These are phyloP conservation scores for Meles meles DNA, from an alignment of 2,113 vertebrate genomes.

Conservation along the genomic window DNA sequence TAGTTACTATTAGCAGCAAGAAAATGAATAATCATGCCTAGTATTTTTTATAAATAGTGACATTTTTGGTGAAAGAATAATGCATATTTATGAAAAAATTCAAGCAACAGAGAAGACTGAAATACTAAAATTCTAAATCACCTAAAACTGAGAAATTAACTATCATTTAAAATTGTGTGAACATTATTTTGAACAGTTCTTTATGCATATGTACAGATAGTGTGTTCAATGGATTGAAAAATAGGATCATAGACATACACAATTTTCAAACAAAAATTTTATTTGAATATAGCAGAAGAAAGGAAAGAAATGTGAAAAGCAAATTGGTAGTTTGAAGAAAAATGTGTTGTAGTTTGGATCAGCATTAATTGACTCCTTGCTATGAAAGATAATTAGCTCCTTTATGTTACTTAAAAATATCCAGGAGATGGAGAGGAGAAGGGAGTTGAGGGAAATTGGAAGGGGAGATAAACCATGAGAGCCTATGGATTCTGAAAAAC, in stretches of 20 bases:
- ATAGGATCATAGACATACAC: neutral
- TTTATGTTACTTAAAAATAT: neutral
- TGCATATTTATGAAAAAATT: neutral
- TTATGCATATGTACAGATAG: neutral
- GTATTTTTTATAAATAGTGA: neutral
- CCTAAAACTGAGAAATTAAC: neutral
- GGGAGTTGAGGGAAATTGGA: no score
- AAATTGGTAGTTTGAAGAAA: conserved; percentile 20
- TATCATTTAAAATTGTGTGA: neutral
- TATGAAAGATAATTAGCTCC: neutral
- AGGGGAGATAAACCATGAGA: no score
- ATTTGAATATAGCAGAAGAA: neutral
- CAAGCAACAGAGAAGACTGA: neutral
- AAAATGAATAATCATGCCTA: neutral
- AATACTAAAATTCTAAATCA: neutral
- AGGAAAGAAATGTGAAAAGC: neutral
- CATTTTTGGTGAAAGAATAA: neutral
- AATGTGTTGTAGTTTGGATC: neutral
- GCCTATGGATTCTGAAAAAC: no score
- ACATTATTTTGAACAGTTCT: neutral
- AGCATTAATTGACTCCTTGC: neutral
- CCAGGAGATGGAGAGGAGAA: no score
- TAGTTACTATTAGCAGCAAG: neutral
- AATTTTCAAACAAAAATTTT: conserved; percentile 15
- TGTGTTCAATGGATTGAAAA: neutral